Evolutionary conservation across 1,140 invertebrate species (phyloP), one percentile per base, ranked within the genome.

Genomic region (Argopecten irradians): DNA sequence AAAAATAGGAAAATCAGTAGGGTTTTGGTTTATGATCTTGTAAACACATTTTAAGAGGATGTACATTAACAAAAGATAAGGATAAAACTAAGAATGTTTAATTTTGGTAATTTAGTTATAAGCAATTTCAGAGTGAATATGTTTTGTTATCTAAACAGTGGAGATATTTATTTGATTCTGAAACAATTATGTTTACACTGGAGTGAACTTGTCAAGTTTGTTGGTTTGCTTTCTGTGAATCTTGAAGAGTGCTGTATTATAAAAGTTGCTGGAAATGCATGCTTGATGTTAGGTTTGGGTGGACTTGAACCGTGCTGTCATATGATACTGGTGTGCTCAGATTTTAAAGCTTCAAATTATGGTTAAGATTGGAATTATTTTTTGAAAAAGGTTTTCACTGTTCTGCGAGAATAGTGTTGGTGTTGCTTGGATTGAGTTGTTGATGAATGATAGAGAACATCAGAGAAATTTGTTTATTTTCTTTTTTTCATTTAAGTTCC

Each of bases 221-320:
- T 71, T 71, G 55, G 22, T 71, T 71, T 71, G 55, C 55, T 71
- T 71, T 11, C 55, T 71, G 55, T 71, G 55, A 71, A 71, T 71
- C 55, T 28, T 71, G 55, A n/a, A 71, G 55, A 71, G 55, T 71
- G 55, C 55, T 71, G n/a, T n/a, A 71, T n/a, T 71, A n/a, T 71
- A 71, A 71, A 71, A 28, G 55, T 71, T 71, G 55, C 55, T 71
- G 55, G n/a, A 71, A 28, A 28, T 71, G n/a, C 55, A 71, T 28
- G 55, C 55, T 71, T 71, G 55, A 71, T 71, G 55, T 71, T 71
- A 28, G n/a, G 28, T 28, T 71, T 71, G 1, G n/a, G 55, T 71
- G 22, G 28, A 71, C 22, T 19, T 46, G 19, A 46, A 46, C 13
- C 13, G 55, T 71, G n/a, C n/a, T n/a, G 28, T 3, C 55, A 71